Base-by-base conservation (phyloP, 2,888 invertebrate species). In the Polymixis lichenea region DNA sequence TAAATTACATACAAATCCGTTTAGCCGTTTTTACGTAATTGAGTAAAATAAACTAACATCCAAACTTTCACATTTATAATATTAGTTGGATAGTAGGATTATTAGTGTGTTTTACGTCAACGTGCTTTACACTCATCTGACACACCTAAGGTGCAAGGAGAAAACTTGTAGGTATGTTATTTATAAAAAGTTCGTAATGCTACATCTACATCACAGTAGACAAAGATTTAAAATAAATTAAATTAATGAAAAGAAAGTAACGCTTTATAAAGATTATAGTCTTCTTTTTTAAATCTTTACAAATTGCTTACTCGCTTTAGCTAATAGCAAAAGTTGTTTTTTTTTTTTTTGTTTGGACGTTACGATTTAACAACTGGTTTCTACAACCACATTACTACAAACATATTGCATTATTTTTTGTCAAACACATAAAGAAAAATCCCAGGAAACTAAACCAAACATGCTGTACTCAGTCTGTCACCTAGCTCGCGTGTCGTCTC, bases 401-500 rank as follows among this genome's bases (percentile, higher is more conserved):
- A 19, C 1, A 9, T 19, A 11, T 32, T 60, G 22, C 51, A 51
- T 51, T 19, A 11, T 22, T 51, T n/a, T 22, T 32, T 32, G 19
- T 5, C 19, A 11, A 60, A 60, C 22, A 6, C 19, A 3, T 43
- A 22, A 60, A 32, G 1, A 60, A 22, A 19, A 60, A 6, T 32
- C 22, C 19, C 60, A 32, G 17, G 2, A 72, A 69, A 49, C 1
- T 25, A 66, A 79, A 69, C 1, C 2, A 70, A 82, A 73, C 92
- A 88, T 78, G 72, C 93, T 92, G 91, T 93, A 91, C 75, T 28
- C 72, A 58, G 81, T 80, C 79, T 91, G 92, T 92, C 91, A 89
- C 90, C 89, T 83, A 80, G 89, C 88, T 94, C 92, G 95, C 95
- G 95, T 95, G 95, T 93, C 91, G 89, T 88, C 91, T 90, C 92